Evolutionary conservation across 2,888 invertebrate species (phyloP).

Genomic region (Autographa gamma): DNA sequence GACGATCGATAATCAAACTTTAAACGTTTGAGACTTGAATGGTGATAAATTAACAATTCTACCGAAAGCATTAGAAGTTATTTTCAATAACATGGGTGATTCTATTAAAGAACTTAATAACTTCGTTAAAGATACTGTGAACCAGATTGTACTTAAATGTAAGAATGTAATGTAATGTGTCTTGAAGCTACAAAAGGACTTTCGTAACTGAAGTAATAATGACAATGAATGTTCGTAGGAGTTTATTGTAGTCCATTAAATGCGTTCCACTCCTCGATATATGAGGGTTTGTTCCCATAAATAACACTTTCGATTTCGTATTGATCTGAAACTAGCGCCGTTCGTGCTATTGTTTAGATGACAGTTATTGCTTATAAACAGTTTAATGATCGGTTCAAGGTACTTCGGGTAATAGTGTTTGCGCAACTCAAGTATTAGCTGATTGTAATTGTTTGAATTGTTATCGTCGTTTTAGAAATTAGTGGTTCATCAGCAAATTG

Average conservation of each 20-base stretch:
- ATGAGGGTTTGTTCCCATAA: slow-evolving; percentile 54
- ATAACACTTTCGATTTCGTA: slow-evolving; percentile 62
- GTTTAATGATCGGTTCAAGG: slow-evolving; percentile 35
- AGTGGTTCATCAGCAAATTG: background rate
- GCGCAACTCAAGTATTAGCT: slow-evolving; percentile 24
- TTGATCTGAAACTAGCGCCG: slow-evolving; percentile 41
- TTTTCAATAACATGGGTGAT: background rate
- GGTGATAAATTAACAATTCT: background rate
- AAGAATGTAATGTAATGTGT: background rate
- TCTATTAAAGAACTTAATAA: background rate
- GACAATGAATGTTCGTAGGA: slow-evolving; percentile 25
- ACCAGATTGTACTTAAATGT: background rate
- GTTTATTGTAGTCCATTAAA: slow-evolving; percentile 25
- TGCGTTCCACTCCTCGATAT: slow-evolving; percentile 24
- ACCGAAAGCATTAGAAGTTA: background rate
- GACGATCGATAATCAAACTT: background rate
- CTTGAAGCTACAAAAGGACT: slow-evolving; percentile 13
- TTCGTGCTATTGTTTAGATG: slow-evolving; percentile 46
- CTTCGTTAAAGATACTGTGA: background rate
- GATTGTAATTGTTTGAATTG: background rate
- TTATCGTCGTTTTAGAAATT: background rate
- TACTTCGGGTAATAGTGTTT: slow-evolving; percentile 21
- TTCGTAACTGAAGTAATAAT: slow-evolving; percentile 30
- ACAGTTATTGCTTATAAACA: slow-evolving; percentile 52
- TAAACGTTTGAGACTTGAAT: background rate